Evolutionary conservation across 2,888 invertebrate species (phyloP), one percentile per base, ranked within the genome.

Genomic region (Protonemura montana): DNA sequence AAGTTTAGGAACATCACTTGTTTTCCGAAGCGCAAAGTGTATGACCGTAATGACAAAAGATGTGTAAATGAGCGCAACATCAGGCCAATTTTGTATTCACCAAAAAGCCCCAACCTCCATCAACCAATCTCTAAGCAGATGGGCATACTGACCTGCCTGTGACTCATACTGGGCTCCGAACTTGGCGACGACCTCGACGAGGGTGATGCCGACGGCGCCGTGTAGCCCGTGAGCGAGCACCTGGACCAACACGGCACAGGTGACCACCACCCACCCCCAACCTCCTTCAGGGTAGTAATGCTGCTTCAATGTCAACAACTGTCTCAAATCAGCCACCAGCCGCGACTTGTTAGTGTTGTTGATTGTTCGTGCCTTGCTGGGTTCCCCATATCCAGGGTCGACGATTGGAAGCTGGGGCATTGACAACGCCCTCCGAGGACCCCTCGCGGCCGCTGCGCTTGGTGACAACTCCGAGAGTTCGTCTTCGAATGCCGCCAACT

Each of bases 241-340:
- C 91, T 97, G 96, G 76, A 95, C 95, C 29, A 95, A 91, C 28
- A 96, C 93, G 26, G 95, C 95, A 30, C 95, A 95, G 26, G 93
- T 92, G 0, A 96, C 93, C 85, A 97, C 94, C 85, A 96, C 94
- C 96, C 96, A 97, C 6, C 97, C 97, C 97, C 88, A 87, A n/a
- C 88, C 87, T 42, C 89, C 90, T 87, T 89, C 89, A 78, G 87
- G 89, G 87, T 88, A 89, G 87, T 87, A 89, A 85, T 88, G 89
- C 86, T 89, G 88, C 84, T 88, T 94, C 88, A 95, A 92, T 10
- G 95, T 95, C 86, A 95, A 92, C 89, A 95, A 91, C 89, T 94
- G 93, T 86, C 93, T 91, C 83, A 93, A 90, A 90, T 93, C 93
- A 41, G 93, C 92, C 25, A 93, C 93, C 81, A 93, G 90, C 87